Percentiles rank a stretch among this genome's conserved stretches.
Conservation (phyloP, 2,888 invertebrate genomes). For the Branchipolynoe longqiensis region DNA sequence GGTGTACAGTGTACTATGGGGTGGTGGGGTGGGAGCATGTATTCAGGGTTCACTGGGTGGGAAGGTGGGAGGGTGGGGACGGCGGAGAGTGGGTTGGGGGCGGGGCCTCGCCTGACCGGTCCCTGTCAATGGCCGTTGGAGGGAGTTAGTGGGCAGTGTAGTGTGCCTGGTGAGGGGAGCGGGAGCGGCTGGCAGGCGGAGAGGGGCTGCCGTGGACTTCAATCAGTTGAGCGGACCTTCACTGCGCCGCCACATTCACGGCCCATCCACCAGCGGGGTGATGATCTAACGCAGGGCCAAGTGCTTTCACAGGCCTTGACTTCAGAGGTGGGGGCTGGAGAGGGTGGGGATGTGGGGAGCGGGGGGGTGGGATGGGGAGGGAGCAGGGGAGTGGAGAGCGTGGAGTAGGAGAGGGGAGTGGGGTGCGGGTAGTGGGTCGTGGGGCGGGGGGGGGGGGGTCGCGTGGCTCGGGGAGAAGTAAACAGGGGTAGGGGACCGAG, state of each 20-base stretch:
- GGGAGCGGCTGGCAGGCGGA: neutral
- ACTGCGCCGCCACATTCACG: neutral
- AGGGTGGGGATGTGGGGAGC: neutral
- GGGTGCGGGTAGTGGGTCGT: neutral
- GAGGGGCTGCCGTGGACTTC: neutral
- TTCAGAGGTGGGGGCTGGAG: neutral
- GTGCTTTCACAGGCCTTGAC: constrained; percentile 6
- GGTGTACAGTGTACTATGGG: no score
- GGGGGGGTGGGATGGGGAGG: neutral
- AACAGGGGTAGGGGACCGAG: neutral
- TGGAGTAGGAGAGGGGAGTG: neutral
- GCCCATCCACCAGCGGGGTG: neutral
- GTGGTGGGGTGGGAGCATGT: no score
- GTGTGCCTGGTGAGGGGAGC: neutral
- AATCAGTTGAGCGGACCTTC: neutral
- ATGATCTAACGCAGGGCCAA: constrained; percentile 4
- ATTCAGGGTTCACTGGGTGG: no score
- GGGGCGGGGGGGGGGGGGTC: neutral
- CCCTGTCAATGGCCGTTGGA: neutral
- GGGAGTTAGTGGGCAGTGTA: neutral
- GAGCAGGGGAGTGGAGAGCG: neutral
- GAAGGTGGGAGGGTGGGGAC: no score
- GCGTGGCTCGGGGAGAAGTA: neutral
- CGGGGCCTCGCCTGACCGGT: neutral
- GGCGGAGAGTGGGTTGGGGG: no score